Base-by-base conservation (phyloP, 2,888 invertebrate species). In the Pherbina coryleti region DNA sequence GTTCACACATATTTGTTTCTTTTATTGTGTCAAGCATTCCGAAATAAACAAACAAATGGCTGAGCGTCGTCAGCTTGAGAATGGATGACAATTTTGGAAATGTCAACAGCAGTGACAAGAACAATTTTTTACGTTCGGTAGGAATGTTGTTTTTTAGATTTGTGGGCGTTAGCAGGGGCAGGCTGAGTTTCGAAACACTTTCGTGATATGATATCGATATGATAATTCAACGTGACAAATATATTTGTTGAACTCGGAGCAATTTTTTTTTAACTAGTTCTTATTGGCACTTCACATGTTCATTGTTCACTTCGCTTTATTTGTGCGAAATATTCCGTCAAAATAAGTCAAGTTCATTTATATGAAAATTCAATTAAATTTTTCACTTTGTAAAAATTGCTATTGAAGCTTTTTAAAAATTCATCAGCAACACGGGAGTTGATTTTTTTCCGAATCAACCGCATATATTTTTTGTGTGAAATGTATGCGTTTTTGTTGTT, bases 361-460 rank as follows among this genome's bases (percentile, higher is more conserved):
- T 34, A 37, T 34, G 31, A 34, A 66, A 34, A 66, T 66, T n/a
- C 64, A 66, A 37, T 66, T 64, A 31, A 64, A 28, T 64, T 31
- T n/a, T 17, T n/a, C n/a, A 14, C 34, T n/a, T 64, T 64, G 64
- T 17, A 64, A 64, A 31, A 66, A 9, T 34, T 31, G 9, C 19
- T 31, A 66, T 3, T 17, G 8, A 28, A 66, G 31, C 37, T 9
- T n/a, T 66, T 66, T 19, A 3, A 17, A 34, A 66, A 66, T 66
- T 66, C 64, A 66, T 31, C n/a, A 66, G n/a, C 64, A 34, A 34
- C 64, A 64, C 19, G 11, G 11, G n/a, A 34, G 64, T 34, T n/a
- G n/a, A 19, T 17, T 66, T 66, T 28, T 66, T 28, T 31, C 17
- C 34, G 64, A 34, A 34, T 14, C 7, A 66, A 11, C 31, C 31